Evolutionary conservation across 2,888 invertebrate species (phyloP).

Genomic region (Caenorhabditis macrosperma): DNA sequence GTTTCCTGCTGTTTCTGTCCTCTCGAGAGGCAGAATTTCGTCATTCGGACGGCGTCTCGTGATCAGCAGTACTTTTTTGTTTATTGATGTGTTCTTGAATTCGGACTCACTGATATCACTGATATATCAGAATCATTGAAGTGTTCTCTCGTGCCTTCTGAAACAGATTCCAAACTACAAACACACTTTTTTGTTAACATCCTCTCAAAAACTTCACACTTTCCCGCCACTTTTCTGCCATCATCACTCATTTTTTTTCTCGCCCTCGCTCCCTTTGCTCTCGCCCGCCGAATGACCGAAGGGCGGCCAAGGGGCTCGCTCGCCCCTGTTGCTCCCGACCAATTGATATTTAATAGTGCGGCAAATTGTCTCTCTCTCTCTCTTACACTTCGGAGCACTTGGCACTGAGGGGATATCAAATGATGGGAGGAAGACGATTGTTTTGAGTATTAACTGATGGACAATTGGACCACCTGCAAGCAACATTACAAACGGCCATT

Average conservation of each 20-base stretch:
- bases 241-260: constrained; percentile 10
- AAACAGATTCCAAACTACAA: too few relatives aligned
- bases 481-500: neutral
- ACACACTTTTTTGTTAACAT: neutral
- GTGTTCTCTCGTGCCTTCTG: too few relatives aligned
- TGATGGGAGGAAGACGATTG: neutral
- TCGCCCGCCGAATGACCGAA: constrained; percentile 8
- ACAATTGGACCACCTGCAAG: neutral
- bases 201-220: neutral
- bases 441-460: neutral
- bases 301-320: neutral
- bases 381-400: neutral
- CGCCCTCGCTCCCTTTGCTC: constrained; percentile 9
- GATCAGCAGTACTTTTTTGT: neutral
- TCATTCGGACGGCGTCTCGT: neutral
- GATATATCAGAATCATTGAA: neutral
- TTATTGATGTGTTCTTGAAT: neutral
- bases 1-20: neutral
- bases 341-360: constrained; percentile 42
- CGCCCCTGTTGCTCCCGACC: constrained; percentile 7
- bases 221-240: neutral
- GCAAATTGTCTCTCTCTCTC: constrained; percentile 4
- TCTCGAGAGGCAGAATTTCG: constrained; percentile 7
- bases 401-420: neutral
- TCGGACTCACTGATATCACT: neutral